Evolutionary conservation across 2,113 vertebrate genomes (phyloP).

Genomic region (Nyctereutes procyonoides): DNA sequence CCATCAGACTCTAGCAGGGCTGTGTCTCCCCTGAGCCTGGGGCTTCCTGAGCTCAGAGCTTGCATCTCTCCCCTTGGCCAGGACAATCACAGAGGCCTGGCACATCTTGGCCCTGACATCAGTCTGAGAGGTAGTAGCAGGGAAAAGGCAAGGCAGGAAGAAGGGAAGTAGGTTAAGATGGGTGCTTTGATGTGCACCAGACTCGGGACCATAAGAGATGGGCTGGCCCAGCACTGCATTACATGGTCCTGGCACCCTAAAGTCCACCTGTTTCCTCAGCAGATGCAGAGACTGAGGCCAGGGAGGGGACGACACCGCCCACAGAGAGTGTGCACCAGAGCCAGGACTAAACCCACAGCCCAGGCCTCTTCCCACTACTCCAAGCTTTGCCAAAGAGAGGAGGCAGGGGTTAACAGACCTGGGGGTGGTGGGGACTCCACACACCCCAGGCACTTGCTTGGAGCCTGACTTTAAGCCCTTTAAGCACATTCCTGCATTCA

Average conservation of each 20-base stretch:
- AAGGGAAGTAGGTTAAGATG: not conserved
- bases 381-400: not conserved
- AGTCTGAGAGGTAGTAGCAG: not conserved
- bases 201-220: not conserved
- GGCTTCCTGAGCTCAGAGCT: not conserved
- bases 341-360: not conserved
- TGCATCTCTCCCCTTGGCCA: not conserved
- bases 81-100: not conserved
- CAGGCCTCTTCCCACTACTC: not conserved
- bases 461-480: not conserved
- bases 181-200: not conserved
- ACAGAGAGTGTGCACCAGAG: not conserved
- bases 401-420: not conserved
- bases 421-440: not conserved
- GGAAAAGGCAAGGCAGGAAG: not conserved
- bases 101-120: not conserved
- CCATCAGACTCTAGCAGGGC: not conserved
- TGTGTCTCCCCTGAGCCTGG: not conserved
- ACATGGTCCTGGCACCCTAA: accelerated
- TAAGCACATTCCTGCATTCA: not conserved
- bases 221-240: not conserved
- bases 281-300: not conserved
- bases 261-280: not conserved
- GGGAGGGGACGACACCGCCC: not conserved
- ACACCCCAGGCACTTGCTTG: accelerated